Conservation (phyloP, 2,888 invertebrate genomes). For the Plebejus melissa region DNA sequence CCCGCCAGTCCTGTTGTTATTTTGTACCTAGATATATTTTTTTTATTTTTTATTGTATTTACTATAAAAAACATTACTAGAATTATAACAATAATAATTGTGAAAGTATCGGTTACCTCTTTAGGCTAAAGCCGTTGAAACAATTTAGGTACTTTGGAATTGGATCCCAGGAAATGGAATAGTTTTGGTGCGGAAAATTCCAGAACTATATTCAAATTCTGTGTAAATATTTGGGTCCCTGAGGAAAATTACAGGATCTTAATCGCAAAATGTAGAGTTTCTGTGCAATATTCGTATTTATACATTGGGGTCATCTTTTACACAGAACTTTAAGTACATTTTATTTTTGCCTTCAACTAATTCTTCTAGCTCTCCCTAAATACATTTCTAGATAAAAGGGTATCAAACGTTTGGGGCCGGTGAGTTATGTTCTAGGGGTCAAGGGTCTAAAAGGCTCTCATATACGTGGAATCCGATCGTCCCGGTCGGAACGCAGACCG, state of each 20-base stretch:
- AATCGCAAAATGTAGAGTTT: too few relatives aligned
- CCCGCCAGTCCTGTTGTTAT: neutral
- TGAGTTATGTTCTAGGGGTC: conserved; percentile 2
- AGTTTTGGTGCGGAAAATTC: neutral
- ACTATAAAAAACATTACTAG: neutral
- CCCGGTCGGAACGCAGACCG: neutral
- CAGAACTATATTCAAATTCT: too few relatives aligned
- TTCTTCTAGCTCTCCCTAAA: neutral
- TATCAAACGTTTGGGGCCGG: neutral
- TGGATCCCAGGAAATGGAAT: neutral
- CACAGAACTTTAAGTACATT: too few relatives aligned
- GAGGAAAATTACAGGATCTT: too few relatives aligned
- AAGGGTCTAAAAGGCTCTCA: neutral
- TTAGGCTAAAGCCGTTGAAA: too few relatives aligned
- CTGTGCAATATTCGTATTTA: too few relatives aligned
- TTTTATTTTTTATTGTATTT: too few relatives aligned
- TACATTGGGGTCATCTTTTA: too few relatives aligned
- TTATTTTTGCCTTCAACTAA: neutral
- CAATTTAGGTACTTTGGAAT: neutral
- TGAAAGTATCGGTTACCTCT: too few relatives aligned
- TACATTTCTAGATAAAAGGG: neutral
- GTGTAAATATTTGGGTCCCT: too few relatives aligned
- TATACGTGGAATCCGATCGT: neutral
- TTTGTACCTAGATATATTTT: neutral
- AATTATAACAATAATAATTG: too few relatives aligned